Base-by-base conservation (phyloP, 2,113 vertebrate species). In the Sinocyclocheilus anshuiensis region DNA sequence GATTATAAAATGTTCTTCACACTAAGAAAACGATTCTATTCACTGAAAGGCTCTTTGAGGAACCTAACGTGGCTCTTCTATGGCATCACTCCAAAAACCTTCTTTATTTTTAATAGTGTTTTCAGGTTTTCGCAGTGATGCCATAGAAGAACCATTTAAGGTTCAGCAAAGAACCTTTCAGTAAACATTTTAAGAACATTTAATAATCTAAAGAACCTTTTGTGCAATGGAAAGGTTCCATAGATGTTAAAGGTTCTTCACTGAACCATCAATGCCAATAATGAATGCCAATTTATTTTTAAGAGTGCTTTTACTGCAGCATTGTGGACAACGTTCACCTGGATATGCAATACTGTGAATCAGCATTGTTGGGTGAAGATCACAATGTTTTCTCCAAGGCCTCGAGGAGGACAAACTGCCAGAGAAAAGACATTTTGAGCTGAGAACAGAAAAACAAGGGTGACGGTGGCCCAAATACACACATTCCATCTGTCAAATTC, bases 271-370 rank as follows among this genome's bases (percentile, higher is more conserved):
- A 36, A 18, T 57, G 55, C 55, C 55, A 42, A 42, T 42, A 57
- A 71, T 36, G 33, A 20, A 39, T 8, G 42, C 1, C 16, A 42
- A 42, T 10, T 33, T 69, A 1, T 1, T 69, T 33, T 76, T 71
- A 77, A 72, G n/a, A 69, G 36, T 4, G 24, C 18, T 79, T 74
- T 80, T 80, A 80, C 77, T n/a, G 67, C 63, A 83, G 59, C 22
- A 26, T 16, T 13, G 53, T 59, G 84, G 80, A 88, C 74, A 74
- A 20, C 13, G 22, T 88, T 71, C 53, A 86, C 53, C 42, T 86
- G 80, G 80, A 83, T 42, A 22, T 59, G 39, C 39, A 42, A 24
- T 63, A 65, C n/a, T 24, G 50, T 76, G 16, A 65, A 59, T 29
- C 74, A 61, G 33, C 36, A 55, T 50, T 83, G 84, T 33, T 57